phyloP scores from a whole-genome alignment of 2,797 vertebrate species.

The Pempheris klunzingeri region DNA sequence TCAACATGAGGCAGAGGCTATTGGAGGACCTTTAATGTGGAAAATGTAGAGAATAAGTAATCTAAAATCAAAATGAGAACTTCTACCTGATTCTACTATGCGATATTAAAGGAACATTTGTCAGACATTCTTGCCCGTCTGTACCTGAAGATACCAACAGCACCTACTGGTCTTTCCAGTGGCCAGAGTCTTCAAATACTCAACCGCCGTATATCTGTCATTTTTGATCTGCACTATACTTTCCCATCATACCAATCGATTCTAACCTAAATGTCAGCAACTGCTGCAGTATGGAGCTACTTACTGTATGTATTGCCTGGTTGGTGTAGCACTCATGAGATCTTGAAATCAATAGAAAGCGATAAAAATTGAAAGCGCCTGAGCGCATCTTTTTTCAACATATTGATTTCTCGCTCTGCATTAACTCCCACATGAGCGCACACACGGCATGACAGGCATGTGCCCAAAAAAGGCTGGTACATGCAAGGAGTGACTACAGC shows the following conservation, averaged over 20 bases:
- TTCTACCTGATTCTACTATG: neutral
- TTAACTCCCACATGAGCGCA: conserved; percentile 60
- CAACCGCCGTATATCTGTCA: neutral
- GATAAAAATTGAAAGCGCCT: conserved; percentile 24
- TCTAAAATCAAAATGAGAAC: neutral
- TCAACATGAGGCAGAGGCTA: neutral
- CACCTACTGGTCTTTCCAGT: conserved; percentile 23
- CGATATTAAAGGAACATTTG: neutral
- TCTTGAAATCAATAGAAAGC: conserved; percentile 44
- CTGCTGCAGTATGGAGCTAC: conserved; percentile 24
- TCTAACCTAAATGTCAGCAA: conserved; percentile 46
- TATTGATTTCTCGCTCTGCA: conserved; percentile 45
- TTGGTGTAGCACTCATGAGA: conserved; percentile 20
- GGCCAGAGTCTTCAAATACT: conserved; percentile 11
- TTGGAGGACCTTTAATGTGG: neutral
- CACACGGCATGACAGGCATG: conserved; percentile 70
- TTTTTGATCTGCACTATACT: conserved; percentile 42
- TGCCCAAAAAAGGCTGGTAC: conserved; percentile 84
- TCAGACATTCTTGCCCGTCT: no score
- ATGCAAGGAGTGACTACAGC: conserved; percentile 70
- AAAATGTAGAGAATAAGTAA: neutral
- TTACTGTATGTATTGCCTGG: conserved; percentile 25
- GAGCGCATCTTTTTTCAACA: neutral
- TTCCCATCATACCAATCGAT: conserved; percentile 53
- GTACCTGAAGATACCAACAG: conserved; percentile 3